Evolutionary conservation across 2,113 vertebrate genomes (phyloP), one percentile per base, ranked within the genome.

Genomic region (Boleophthalmus pectinirostris): DNA sequence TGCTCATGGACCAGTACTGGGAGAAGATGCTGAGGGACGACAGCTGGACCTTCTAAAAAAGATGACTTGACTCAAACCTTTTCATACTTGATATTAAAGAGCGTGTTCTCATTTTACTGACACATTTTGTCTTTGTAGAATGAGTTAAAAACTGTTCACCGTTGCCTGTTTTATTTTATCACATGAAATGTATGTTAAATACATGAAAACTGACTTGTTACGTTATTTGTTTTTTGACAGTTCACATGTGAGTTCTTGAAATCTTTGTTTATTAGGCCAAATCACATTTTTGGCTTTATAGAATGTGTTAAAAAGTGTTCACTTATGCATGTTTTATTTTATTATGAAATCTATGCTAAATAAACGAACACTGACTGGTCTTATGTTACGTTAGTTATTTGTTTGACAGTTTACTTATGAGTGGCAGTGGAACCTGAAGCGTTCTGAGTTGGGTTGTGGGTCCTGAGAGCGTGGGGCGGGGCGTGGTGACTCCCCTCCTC

Each of bases 1-100:
- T 91, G 45, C 2, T 90, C 20, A 93, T 96, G 93, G 94, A 97
- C 74, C 73, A 80, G 38, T 77, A 94, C 66, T 98, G 97, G 97
- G 89, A 84, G 71, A 91, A 87, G 70, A 93, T 94, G 64, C 68
- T 72, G 24, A 82, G 86, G 18, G 81, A 68, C 25, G 71, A 86
- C 0, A 87, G 86, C 43, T 92, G 91, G 88, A 43, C 7, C 1
- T 56, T 25, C 75, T 66, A 80, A 23, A 14, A 43, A 1, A 5
- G 38, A 43, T 43, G 10, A 29, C 69, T 33, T 0, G 7, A 35
- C 33, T 21, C 21, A 3, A 53, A 23, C 24, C 10, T 57, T 54
- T 54, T 56, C 21, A 56, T 56, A 56, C 23, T 23, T 56, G 53
- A 56, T 23, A 12, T 56, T 21, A 11, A 56, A 56, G 15, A 1